Evolutionary conservation across 2,797 vertebrate species (phyloP), one percentile per base, ranked within the genome.

Genomic region (Channa striata): DNA sequence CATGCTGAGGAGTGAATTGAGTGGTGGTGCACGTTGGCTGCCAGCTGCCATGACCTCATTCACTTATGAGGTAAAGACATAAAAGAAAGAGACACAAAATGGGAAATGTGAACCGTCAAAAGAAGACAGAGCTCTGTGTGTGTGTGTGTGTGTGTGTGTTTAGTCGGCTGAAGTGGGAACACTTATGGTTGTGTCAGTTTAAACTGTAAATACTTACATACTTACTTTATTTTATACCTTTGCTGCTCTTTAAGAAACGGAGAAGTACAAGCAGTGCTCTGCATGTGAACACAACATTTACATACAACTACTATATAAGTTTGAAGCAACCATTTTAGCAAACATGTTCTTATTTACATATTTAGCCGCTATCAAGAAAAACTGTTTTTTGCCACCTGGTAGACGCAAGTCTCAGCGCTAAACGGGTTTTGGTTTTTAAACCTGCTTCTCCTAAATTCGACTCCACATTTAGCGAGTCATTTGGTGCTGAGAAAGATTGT

Each of bases 31-130:
- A 80, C 78, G 73, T 74, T 72, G 70, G 48, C 82, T 89, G 78
- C 85, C 89, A 81, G 85, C 83, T 88, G 84, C 77, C 72, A 74
- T 92, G 88, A 91, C 88, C 87, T 91, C 83, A 90, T 87, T 88
- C 85, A 81, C 51, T 60, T 78, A n/a, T n/a, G n/a, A n/a, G n/a
- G n/a, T n/a, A 12, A 17, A 63, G 61, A 73, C 75, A 79, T 17
- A 58, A 48, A 78, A 50, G 36, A 66, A 17, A 43, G 33, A 59
- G 47, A 62, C 43, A 78, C 12, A 17, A n/a, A 66, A 74, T 46
- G 33, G 60, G 76, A 77, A 82, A 81, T 59, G 21, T 34, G 46
- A 49, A 50, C 11, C 23, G 54, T 62, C 53, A 66, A 71, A 80
- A 61, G 75, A 39, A 82, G 54, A 77, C 3, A 11, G 47, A 52